Conservation (phyloP, 2,888 invertebrate species). For the Epicampocera succincta region DNA sequence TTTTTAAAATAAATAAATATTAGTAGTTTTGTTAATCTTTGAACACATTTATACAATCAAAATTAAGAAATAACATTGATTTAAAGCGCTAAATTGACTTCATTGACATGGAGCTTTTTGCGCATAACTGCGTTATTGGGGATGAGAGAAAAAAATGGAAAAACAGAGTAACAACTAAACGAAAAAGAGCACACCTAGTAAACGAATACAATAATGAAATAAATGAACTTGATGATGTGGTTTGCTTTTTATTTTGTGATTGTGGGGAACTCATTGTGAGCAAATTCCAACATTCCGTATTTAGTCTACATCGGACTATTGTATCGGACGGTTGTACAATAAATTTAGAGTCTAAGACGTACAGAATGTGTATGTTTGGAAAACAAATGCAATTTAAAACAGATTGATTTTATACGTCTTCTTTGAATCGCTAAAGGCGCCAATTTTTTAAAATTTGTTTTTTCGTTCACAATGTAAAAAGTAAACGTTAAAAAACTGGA, state of each 20-base stretch:
- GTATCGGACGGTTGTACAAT: constrained; percentile 76
- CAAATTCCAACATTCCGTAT: constrained; percentile 72
- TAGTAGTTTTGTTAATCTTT: no score
- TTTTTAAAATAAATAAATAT: no score
- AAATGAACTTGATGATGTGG: constrained; percentile 67
- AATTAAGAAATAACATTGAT: no score
- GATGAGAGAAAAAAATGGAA: background rate
- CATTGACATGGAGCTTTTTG: constrained; percentile 4
- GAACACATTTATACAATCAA: no score
- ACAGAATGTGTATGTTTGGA: constrained; percentile 17
- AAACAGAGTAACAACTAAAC: background rate
- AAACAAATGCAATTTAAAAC: constrained; percentile 46
- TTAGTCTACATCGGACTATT: constrained; percentile 77
- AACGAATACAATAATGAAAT: constrained; percentile 47
- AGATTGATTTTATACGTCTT: constrained; percentile 46
- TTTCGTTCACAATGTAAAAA: background rate
- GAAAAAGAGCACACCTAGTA: constrained; percentile 13
- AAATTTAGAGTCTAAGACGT: constrained; percentile 23
- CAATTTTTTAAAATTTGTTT: constrained; percentile 22
- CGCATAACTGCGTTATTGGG: background rate
- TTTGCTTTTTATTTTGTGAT: constrained; percentile 53
- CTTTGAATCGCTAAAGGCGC: constrained; percentile 51
- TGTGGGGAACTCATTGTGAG: constrained; percentile 54
- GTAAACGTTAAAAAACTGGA: no score
- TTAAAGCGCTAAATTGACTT: background rate